phyloP scores from a whole-genome alignment of 2,797 vertebrate species.

The Fistularia tabacaria region DNA sequence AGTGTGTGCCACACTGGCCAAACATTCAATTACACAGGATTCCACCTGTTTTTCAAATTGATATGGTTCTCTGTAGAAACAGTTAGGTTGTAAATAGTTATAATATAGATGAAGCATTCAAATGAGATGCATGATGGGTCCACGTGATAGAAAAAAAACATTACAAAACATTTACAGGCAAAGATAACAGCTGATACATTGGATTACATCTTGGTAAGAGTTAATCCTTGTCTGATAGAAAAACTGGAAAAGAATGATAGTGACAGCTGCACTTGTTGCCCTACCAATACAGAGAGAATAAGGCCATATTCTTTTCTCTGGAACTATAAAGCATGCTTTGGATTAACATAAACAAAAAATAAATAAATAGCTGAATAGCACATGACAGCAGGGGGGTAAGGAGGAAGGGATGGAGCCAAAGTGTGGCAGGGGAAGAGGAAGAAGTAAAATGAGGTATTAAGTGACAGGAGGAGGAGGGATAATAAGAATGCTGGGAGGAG shows the following conservation, averaged over 20 bases:
- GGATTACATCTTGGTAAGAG: neutral
- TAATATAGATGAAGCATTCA: too few species aligned
- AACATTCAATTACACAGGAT: too few species aligned
- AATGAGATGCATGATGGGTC: slow-evolving; percentile 17
- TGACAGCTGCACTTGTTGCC: neutral
- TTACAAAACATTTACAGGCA: too few species aligned
- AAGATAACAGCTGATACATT: too few species aligned
- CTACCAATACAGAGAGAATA: slow-evolving; percentile 7
- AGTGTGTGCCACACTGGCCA: too few species aligned
- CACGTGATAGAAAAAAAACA: too few species aligned
- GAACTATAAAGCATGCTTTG: slow-evolving; percentile 4
- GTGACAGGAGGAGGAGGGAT: slow-evolving; percentile 36
- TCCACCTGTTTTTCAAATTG: too few species aligned
- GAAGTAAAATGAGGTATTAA: slow-evolving; percentile 21
- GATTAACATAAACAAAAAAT: slow-evolving; percentile 7
- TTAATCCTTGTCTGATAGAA: slow-evolving; percentile 26
- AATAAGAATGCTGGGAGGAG: slow-evolving; percentile 41
- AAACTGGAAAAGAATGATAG: slow-evolving; percentile 22
- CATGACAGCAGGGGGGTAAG: slow-evolving; percentile 20
- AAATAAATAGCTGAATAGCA: slow-evolving; percentile 1
- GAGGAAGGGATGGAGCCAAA: neutral
- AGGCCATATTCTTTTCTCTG: slow-evolving; percentile 19
- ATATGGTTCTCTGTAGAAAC: too few species aligned
- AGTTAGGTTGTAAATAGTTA: too few species aligned
- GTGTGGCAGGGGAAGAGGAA: slow-evolving; percentile 11